Base-by-base conservation (phyloP, 2,797 vertebrate species). In the Botia almorhae region DNA sequence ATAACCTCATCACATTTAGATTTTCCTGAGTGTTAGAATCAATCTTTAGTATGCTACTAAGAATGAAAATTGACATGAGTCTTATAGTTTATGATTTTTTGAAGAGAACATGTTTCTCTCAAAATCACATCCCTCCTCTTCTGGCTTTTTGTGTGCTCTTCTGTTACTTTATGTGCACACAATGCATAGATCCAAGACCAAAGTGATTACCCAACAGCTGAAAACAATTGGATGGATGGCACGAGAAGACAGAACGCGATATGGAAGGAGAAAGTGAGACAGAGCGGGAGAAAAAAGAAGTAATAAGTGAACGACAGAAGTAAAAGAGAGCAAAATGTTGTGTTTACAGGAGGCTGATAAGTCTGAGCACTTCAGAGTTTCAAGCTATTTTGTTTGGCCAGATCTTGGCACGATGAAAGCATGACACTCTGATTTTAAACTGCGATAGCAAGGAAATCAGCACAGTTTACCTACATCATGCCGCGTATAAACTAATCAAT, bases 141-240 rank as follows among this genome's bases (percentile, higher is more conserved):
- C 69, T 53, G 51, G 84, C 79, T 71, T 84, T 64, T 71, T 17
- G 36, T 69, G 65, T 21, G 43, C 72, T 76, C 46, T 69, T 53
- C 83, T 83, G 50, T 69, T 65, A 58, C 21, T 72, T 73, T 46
- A 43, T 5, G n/a, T 3, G 60, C 21, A 56, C 65, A 58, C 77
- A 84, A 84, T 87, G 23, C 56, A 46, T 21, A 74, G 77, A 74
- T 73, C 51, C 88, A 91, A 85, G 88, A 79, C 86, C 89, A 88
- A 83, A 90, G 86, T 84, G 87, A 92, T 92, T 92, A 92, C 11
- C 29, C 71, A 83, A 91, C 91, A 93, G 91, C 90, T 92, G 92
- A 93, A 92, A 91, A 84, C 87, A 84, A 93, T 90, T 90, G 87
- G 63, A 86, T 11, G 61, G 67, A 70, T 4, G 29, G 71, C 70